Evolutionary conservation across 2,888 invertebrate genomes (phyloP).

Genomic region (Megastigmus dorsalis): DNA sequence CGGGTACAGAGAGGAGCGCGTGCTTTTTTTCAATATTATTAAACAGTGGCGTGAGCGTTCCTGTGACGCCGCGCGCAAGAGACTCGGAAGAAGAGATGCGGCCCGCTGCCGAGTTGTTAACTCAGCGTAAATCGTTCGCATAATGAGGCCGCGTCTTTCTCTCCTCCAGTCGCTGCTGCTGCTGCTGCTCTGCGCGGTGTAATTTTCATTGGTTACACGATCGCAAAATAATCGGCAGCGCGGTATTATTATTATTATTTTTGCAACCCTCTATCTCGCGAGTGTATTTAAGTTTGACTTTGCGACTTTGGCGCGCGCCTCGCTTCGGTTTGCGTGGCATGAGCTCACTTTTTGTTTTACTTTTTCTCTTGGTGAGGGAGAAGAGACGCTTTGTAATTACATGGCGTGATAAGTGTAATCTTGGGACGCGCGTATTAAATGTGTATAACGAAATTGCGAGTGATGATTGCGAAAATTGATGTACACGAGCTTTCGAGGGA

Average conservation of each 20-base stretch:
- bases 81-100: conserved; percentile 30
- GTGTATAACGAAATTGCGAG: conserved; percentile 20
- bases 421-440: not conserved
- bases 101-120: conserved; percentile 36
- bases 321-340: no score
- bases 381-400: conserved; percentile 25
- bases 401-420: conserved; percentile 18
- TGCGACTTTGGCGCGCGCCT: no score
- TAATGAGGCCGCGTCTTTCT: conserved; percentile 30
- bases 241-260: no score
- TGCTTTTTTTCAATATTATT: conserved; percentile 23
- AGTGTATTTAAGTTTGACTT: conserved; percentile 1
- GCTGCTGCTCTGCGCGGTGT: not conserved
- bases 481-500: conserved; percentile 33
- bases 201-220: conserved; percentile 24
- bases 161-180: no score
- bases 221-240: conserved; percentile 17
- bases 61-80: not conserved
- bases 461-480: conserved; percentile 29
- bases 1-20: not conserved
- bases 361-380: not conserved
- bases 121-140: conserved; percentile 35
- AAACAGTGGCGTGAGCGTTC: not conserved
- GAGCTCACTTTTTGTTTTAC: no score
- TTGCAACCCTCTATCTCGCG: not conserved